A percentile compares a stretch with the other conserved stretches of the same genome.
Conservation (phyloP, 2,113 vertebrate genomes). For the Solea solea region DNA sequence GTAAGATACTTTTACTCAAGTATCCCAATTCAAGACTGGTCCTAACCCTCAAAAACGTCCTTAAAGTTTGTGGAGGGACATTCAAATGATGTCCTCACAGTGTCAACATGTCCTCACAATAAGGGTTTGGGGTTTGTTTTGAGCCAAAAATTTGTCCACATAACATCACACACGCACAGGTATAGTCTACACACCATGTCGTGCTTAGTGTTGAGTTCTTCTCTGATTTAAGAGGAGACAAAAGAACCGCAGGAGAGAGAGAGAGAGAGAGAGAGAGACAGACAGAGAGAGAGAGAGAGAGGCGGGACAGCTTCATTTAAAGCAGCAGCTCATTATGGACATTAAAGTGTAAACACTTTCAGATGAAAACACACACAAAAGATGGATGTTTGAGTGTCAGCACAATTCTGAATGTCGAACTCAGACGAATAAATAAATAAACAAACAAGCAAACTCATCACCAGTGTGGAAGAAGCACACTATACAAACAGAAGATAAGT, state of each 20-base stretch:
- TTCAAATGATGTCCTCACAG: neutral
- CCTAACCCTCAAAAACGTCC: neutral
- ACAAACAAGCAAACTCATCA: too few relatives aligned
- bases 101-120: neutral
- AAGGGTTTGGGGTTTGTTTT: neutral
- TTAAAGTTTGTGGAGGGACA: neutral
- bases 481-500: neutral
- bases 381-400: neutral
- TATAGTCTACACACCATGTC: constrained; percentile 32
- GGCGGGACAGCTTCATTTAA: constrained; percentile 56
- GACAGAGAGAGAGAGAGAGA: constrained; percentile 37
- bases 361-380: neutral
- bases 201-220: constrained; percentile 56
- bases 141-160: neutral
- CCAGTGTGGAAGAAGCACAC: too few relatives aligned
- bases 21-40: too few relatives aligned
- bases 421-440: too few relatives aligned
- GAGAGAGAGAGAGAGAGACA: constrained; percentile 39
- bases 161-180: neutral
- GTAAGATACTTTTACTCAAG: too few relatives aligned
- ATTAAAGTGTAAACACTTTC: constrained; percentile 7
- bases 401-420: too few relatives aligned
- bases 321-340: constrained; percentile 36
- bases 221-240: constrained; percentile 75
- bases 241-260: constrained; percentile 73